Base-by-base conservation (phyloP, 1,140 invertebrate species). In the Orchesella cincta region DNA sequence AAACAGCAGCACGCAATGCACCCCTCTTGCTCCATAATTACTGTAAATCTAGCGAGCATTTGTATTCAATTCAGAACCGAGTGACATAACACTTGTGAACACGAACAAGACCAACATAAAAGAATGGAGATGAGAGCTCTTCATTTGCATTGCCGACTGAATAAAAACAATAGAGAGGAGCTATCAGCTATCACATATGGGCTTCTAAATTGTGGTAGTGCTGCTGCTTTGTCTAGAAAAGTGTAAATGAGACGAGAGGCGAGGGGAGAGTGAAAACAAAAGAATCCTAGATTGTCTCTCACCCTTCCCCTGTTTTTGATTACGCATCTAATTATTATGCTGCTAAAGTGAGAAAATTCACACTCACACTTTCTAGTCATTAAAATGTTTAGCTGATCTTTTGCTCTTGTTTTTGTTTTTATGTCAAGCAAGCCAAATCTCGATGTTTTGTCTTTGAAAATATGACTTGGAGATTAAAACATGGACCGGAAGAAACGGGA, bases 221-320 rank as follows among this genome's bases (percentile, higher is more conserved):
- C 23, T 67, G 62, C 20, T 20, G 39, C 39, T 46, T 12, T 46
- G 8, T 57, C n/a, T 57, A 18, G 54, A 57, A 57, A 18, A 26
- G 62, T 67, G 62, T 67, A 67, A 67, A 33, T 67, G 31, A 67
- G 62, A 31, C 8, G 54, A n/a, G 54, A 62, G 12, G 33, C 8
- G n/a, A 23, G 62, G 62, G 31, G 62, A 67, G 26, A 33, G 23
- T 12, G n/a, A 67, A 67, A 33, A 67, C 62, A 67, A 67, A 67
- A 67, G 31, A 8, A 67, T 67, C 8, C 8, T 46, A 8, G 8
- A 12, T 46, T 46, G 20, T 46, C 20, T 12, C 20, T 46, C 20
- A 20, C 20, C 8, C 39, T 46, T 46, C 8, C 8, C 39, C 20
- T 46, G 39, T 46, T 8, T 20, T 20, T 20, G 39, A 20, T n/a